Evolutionary conservation across 2,797 vertebrate genomes (phyloP).

Genomic region (Oophaga sylvatica): DNA sequence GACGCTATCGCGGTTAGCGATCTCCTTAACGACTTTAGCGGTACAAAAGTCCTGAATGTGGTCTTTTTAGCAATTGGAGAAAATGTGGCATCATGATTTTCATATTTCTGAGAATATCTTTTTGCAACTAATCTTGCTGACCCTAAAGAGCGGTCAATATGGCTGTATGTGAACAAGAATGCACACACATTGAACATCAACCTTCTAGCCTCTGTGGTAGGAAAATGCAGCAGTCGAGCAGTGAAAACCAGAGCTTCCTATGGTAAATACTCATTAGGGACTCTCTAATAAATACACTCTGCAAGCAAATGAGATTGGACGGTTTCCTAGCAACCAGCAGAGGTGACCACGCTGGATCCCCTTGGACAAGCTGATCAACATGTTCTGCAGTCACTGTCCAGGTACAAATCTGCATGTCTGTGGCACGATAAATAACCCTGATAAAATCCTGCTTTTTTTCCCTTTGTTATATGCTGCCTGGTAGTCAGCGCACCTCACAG

Average conservation of each 20-base stretch:
- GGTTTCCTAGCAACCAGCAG: not conserved
- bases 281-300: slow-evolving; percentile 15
- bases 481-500: no score
- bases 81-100: no score
- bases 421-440: not conserved
- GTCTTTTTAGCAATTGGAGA: no score
- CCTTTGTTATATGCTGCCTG: no score
- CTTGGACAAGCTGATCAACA: not conserved
- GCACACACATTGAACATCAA: not conserved
- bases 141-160: not conserved
- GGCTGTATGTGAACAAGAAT: not conserved
- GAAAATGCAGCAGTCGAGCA: slow-evolving; percentile 8
- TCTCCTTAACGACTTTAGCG: no score
- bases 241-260: not conserved
- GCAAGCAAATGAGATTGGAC: not conserved
- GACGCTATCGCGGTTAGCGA: no score
- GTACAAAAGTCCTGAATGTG: no score
- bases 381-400: not conserved
- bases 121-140: no score
- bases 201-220: slow-evolving; percentile 1
- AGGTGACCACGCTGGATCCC: not conserved
- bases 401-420: not conserved
- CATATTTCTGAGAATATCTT: no score
- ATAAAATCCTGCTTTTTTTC: not conserved
- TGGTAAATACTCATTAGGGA: slow-evolving; percentile 19